Evolutionary conservation across 2,113 vertebrate species (phyloP).

Genomic region (Tringa solitaria): DNA sequence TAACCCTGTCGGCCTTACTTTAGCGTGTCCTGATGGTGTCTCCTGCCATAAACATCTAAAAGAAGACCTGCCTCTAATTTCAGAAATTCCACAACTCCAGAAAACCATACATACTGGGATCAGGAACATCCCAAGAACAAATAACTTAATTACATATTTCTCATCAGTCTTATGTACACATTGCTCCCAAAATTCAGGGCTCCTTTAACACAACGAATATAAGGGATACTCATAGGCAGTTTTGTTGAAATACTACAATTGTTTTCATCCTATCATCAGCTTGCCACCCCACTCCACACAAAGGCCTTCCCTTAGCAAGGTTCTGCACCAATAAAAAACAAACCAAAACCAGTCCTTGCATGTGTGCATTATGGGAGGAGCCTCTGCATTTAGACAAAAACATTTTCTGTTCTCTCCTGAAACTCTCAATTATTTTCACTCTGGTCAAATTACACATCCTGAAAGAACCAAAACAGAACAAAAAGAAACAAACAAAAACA

Average conservation of each 20-base stretch:
- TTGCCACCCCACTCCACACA: not conserved
- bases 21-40: not conserved
- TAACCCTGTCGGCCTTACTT: not conserved
- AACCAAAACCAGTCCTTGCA: not conserved
- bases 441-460: not conserved
- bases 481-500: not conserved
- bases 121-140: not conserved
- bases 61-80: not conserved
- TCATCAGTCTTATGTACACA: not conserved
- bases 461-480: too few species aligned
- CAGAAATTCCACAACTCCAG: not conserved
- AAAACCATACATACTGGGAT: not conserved
- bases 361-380: accelerated
- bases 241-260: not conserved
- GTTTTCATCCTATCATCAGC: not conserved
- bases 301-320: not conserved
- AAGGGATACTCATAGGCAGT: not conserved
- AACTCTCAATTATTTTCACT: not conserved
- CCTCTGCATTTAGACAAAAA: not conserved
- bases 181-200: not conserved
- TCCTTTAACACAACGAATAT: not conserved
- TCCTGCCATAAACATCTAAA: not conserved
- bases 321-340: not conserved
- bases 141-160: not conserved
- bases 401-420: not conserved